Conservation (phyloP, 2,113 vertebrate species). For the Tricholaema leucomelas region DNA sequence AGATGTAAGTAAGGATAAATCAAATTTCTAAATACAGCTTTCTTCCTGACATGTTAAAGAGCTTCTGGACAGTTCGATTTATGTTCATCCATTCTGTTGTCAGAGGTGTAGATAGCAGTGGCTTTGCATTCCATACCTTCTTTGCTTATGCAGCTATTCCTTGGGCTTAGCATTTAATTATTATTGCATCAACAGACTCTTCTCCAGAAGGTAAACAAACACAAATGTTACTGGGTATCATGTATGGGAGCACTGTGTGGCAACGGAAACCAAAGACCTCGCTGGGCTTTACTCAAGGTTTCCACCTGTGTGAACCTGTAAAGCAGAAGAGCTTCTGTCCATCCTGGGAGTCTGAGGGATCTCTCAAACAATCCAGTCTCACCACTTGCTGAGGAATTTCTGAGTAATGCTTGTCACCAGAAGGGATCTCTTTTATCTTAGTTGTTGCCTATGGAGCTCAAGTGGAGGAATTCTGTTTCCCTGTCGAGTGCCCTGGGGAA, state of each 20-base stretch:
- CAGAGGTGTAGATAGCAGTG: neutral
- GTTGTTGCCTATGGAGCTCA: neutral
- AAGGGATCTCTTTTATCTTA: slow-evolving; percentile 22
- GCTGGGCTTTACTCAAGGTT: neutral
- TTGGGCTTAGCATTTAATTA: neutral
- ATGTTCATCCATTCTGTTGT: neutral
- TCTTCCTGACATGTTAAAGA: neutral
- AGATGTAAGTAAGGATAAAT: neutral
- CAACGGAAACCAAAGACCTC: neutral
- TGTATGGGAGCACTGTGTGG: neutral
- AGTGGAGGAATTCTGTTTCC: neutral
- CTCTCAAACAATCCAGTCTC: neutral
- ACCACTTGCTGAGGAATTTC: neutral
- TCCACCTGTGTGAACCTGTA: neutral
- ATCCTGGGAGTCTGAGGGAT: neutral
- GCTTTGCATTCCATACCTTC: neutral
- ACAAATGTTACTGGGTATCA: fast-evolving
- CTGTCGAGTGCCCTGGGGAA: slow-evolving; percentile 11
- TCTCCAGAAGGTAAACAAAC: neutral
- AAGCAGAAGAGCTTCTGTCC: neutral
- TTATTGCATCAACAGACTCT: neutral
- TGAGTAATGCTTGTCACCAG: slow-evolving; percentile 28
- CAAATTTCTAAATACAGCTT: neutral
- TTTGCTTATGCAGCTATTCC: neutral
- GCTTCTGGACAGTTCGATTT: neutral